Evolutionary conservation across 2,888 invertebrate species (phyloP).

Genomic region (Ethmia dodecea): DNA sequence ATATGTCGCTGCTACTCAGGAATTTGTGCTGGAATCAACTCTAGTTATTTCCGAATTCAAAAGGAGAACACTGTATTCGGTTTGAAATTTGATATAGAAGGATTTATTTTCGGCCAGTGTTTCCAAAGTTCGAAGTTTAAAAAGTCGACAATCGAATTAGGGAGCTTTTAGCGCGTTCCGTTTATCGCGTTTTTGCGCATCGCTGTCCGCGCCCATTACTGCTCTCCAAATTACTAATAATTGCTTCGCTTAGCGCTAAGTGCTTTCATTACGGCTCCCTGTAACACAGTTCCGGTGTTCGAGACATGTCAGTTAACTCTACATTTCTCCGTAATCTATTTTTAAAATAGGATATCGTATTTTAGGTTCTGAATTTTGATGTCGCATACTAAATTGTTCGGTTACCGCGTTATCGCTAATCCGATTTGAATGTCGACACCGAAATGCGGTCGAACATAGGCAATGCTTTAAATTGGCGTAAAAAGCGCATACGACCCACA

Average conservation of each 20-base stretch:
- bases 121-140: constrained; percentile 47
- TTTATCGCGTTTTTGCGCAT: constrained; percentile 74
- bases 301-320: constrained; percentile 48
- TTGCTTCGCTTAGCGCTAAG: constrained; percentile 76
- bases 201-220: constrained; percentile 73
- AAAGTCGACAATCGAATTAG: constrained; percentile 74
- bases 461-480: constrained; percentile 48
- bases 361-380: constrained; percentile 1
- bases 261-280: constrained; percentile 69
- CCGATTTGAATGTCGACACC: constrained; percentile 15
- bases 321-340: constrained; percentile 31
- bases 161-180: constrained; percentile 70
- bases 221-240: constrained; percentile 74
- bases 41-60: constrained; percentile 2
- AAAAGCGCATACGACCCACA: constrained; percentile 65
- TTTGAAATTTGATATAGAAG: constrained; percentile 14
- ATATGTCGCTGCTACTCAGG: constrained; percentile 22
- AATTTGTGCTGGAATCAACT: constrained; percentile 21
- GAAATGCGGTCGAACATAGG: constrained; percentile 33
- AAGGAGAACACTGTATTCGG: background rate
- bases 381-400: constrained; percentile 5
- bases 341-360: constrained; percentile 24
- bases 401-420: constrained; percentile 18
- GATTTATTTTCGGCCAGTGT: constrained; percentile 35
- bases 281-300: constrained; percentile 52